Evolutionary conservation across 2,888 invertebrate species (phyloP), one percentile per base, ranked within the genome.

Genomic region (Unio delphinus): DNA sequence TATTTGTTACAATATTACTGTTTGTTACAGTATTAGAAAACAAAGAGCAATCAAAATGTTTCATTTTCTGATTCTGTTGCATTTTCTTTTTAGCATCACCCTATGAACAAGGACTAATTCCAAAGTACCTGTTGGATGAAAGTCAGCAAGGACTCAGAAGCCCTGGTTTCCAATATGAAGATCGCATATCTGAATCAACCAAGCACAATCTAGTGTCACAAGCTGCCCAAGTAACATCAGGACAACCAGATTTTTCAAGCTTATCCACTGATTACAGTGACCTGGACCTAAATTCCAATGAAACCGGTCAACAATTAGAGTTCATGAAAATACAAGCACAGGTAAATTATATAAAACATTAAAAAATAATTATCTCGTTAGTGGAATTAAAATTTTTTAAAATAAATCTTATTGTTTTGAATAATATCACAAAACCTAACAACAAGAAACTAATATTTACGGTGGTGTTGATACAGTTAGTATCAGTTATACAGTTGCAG

Each of bases 311-410:
- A 74, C 81, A 84, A 71, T 73, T 87, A 17, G 83, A 86, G 20
- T 88, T 86, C 61, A 79, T 87, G 79, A 84, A 84, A 67, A 80
- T 88, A 28, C 87, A 87, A 66, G 83, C 88, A 26, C 84, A 87
- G 84, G 88, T 88, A 66, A 30, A 69, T 26, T 55, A 28, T 45
- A 45, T 3, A 45, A 34, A 34, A 45, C 3, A 15, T 45, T 45
- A 45, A 45, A 3, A 15, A 3, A 3, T 11, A 45, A 45, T 15
- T 45, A 45, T 45, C 45, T 45, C 15, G 45, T 1, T 45, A 15
- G 11, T 45, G 3, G 11, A 45, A 45, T 11, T 45, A 45, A 3
- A 45, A 45, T 1, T 45, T 11, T 7, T 30, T 30, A 30, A 30
- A 30, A 30, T 4, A 45, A 45, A 45, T 11, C 45, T 11, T 8